These are phyloP conservation scores for Heliopora coerulea DNA, from an alignment of 92 coral and sea anemone genomes.

Conservation along the genomic window DNA sequence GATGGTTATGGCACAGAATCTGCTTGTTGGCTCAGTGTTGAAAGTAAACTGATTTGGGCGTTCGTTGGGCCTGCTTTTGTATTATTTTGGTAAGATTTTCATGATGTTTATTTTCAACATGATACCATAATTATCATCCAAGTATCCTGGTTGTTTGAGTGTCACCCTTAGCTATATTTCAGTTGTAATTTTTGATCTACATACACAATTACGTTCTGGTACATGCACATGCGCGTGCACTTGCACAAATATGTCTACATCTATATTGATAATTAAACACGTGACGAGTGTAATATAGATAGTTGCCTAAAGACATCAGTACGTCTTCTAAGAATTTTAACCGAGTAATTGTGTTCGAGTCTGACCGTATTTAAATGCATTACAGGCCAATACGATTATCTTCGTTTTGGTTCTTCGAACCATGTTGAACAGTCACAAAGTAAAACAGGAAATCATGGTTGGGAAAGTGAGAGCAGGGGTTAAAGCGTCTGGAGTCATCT, in stretches of 20 bases:
- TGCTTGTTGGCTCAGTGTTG: slow-evolving; percentile 72
- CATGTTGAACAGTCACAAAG: slow-evolving; percentile 82
- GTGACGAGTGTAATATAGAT: no score
- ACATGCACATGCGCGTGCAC: no score
- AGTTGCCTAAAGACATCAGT: no score
- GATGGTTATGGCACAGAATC: slow-evolving; percentile 62
- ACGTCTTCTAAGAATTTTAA: no score
- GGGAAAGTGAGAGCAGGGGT: slow-evolving; percentile 80
- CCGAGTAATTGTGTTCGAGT: neutral
- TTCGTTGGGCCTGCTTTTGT: slow-evolving; percentile 78
- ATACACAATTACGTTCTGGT: no score
- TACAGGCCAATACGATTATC: slow-evolving; percentile 73
- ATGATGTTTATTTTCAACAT: no score
- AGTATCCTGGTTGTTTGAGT: no score
- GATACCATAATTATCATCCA: no score
- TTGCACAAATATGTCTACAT: no score
- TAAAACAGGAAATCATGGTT: slow-evolving; percentile 65
- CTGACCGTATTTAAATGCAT: neutral
- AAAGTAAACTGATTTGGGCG: slow-evolving; percentile 81
- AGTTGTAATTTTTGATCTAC: no score
- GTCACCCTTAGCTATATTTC: no score
- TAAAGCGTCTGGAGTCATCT: slow-evolving; percentile 86
- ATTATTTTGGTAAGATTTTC: slow-evolving; percentile 78
- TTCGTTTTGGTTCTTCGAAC: slow-evolving; percentile 77
- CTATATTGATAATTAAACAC: no score